Evolutionary conservation across 2,113 vertebrate species (phyloP).

Genomic region (Otolemur garnettii): DNA sequence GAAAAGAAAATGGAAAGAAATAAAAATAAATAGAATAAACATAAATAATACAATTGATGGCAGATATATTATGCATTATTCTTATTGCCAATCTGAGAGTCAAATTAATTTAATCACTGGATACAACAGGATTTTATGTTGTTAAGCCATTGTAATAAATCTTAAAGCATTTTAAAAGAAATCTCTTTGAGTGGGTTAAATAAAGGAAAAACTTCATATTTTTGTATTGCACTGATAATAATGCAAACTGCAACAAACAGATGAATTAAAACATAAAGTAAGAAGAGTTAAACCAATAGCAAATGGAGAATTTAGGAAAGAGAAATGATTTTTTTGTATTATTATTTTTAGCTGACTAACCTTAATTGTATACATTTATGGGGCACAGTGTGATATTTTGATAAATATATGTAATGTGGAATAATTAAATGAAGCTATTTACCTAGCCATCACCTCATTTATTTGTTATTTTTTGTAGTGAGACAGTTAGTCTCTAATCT

Average conservation of each 20-base stretch:
- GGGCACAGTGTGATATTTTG: not conserved
- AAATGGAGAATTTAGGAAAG: not conserved
- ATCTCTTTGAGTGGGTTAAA: not conserved
- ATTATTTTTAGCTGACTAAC: not conserved
- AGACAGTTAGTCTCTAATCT: not conserved
- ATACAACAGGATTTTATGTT: not conserved
- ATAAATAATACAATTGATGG: not conserved
- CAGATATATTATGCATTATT: not conserved
- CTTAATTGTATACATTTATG: not conserved
- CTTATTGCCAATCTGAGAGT: not conserved
- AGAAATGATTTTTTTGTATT: not conserved
- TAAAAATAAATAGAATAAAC: not conserved
- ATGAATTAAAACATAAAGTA: not conserved
- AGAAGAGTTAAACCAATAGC: not conserved
- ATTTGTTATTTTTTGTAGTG: not conserved
- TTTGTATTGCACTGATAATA: not conserved
- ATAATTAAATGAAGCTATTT: not conserved
- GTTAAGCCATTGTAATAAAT: not conserved
- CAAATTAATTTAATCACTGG: not conserved
- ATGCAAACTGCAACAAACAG: not conserved
- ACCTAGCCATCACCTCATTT: not conserved
- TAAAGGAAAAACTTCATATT: not conserved
- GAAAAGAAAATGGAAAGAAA: not conserved
- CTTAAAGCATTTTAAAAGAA: not conserved
- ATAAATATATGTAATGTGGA: too few species aligned